Evolutionary conservation across 2,797 vertebrate species (phyloP).

Genomic region (Triplophysa yarkandensis): DNA sequence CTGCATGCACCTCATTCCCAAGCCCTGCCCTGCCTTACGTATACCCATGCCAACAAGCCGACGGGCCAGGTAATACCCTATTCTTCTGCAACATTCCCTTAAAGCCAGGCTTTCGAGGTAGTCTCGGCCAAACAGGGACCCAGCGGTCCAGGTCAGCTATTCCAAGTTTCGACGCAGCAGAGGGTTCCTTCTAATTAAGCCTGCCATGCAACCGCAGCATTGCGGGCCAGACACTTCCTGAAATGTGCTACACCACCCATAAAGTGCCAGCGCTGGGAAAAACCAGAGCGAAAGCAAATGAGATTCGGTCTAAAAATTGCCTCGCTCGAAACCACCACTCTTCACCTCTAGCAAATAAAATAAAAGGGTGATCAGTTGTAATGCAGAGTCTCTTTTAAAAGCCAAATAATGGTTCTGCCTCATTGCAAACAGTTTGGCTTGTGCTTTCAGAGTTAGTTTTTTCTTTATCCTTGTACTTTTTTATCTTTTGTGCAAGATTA

Average conservation of each 20-base stretch:
- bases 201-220: slow-evolving; percentile 63
- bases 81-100: slow-evolving; percentile 19
- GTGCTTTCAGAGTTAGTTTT: not conserved
- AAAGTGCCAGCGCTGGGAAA: slow-evolving; percentile 53
- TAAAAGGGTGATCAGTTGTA: slow-evolving; percentile 45
- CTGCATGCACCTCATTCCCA: slow-evolving; percentile 56
- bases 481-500: not conserved
- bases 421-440: slow-evolving; percentile 10
- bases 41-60: slow-evolving; percentile 23
- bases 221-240: slow-evolving; percentile 74
- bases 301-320: slow-evolving; percentile 41
- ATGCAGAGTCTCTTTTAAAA: slow-evolving; percentile 1
- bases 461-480: not conserved
- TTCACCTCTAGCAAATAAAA: slow-evolving; percentile 24
- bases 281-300: slow-evolving; percentile 38
- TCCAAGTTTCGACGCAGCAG: slow-evolving; percentile 65
- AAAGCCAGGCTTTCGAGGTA: slow-evolving; percentile 14
- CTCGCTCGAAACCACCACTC: slow-evolving; percentile 19
- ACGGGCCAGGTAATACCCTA: slow-evolving; percentile 29
- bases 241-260: slow-evolving; percentile 71
- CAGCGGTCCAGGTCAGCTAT: slow-evolving; percentile 67
- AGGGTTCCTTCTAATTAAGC: slow-evolving; percentile 75
- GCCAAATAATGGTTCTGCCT: slow-evolving; percentile 32
- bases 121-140: slow-evolving; percentile 53
- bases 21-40: slow-evolving; percentile 27